These are phyloP conservation scores for Eleginops maclovinus DNA, from an alignment of 2,113 vertebrate genomes.

Conservation along the genomic window DNA sequence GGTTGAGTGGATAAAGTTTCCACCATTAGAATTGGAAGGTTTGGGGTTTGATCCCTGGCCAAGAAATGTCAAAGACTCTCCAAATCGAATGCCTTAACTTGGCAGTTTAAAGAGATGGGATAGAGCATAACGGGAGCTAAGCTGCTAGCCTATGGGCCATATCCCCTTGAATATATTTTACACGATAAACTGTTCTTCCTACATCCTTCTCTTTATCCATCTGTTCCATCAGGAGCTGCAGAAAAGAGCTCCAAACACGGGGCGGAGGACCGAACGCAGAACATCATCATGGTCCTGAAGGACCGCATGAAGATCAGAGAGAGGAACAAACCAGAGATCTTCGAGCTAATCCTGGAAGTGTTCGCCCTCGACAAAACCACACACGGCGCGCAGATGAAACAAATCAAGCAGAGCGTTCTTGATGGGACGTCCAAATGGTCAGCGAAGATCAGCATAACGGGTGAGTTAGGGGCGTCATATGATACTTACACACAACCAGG, in stretches of 20 bases:
- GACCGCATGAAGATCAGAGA: slow-evolving; percentile 99
- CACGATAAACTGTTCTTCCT: neutral
- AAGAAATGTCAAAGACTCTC: slow-evolving; percentile 35
- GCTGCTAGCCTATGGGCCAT: neutral
- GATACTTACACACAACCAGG: neutral
- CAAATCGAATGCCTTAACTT: slow-evolving; percentile 23
- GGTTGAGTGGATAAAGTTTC: slow-evolving; percentile 21
- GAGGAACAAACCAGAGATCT: slow-evolving; percentile 98
- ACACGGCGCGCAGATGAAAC: slow-evolving; percentile 94
- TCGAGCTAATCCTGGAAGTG: slow-evolving; percentile 97
- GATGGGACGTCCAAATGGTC: slow-evolving; percentile 99
- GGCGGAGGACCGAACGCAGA: slow-evolving; percentile 96
- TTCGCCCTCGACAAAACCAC: slow-evolving; percentile 90
- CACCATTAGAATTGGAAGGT: neutral
- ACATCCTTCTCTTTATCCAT: neutral
- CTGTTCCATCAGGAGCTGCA: slow-evolving; percentile 87
- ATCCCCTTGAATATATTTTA: slow-evolving; percentile 21
- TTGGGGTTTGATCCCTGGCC: slow-evolving; percentile 33
- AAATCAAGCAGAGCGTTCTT: slow-evolving; percentile 96
- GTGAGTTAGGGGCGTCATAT: slow-evolving; percentile 73
- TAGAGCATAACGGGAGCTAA: slow-evolving; percentile 9
- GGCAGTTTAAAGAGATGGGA: slow-evolving; percentile 17
- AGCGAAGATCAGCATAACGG: slow-evolving; percentile 97
- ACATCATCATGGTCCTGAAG: slow-evolving; percentile 99
- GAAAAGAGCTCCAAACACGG: slow-evolving; percentile 99